Evolutionary conservation across 2,888 invertebrate species (phyloP), one percentile per base, ranked within the genome.

Genomic region (Andrena haemorrhoa): DNA sequence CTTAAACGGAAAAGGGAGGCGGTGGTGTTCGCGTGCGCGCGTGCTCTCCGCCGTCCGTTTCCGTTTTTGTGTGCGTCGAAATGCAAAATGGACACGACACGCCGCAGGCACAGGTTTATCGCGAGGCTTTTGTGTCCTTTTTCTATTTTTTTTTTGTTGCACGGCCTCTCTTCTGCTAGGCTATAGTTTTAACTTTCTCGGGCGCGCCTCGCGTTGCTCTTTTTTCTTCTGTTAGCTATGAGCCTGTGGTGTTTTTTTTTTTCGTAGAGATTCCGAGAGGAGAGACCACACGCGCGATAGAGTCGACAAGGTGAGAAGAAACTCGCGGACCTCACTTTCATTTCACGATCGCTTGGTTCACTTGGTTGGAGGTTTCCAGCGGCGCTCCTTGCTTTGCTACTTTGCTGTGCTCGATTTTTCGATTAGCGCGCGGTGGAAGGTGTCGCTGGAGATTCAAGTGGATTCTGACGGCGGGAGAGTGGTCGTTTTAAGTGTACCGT

Each of bases 21-120:
- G 75, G 66, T 26, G 26, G 51, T 53, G 49, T 41, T 33, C 51
- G 61, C 49, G 31, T 60, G 66, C 33, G 20, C 61, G 61, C 33
- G 12, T 49, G n/a, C 51, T 66, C 75, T 41, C 49, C 31, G 20
- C 23, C 69, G 65, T 61, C 69, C 86, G 86, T 83, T 76, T 83
- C 74, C 80, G 72, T 64, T 77, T 71, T 77, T 78, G 83, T 78
- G 81, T 75, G 76, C 80, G 84, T 79, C 86, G 74, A 82, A 86
- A 86, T 73, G 83, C 86, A 83, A 86, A 86, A 86, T 86, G 85
- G 83, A 86, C 86, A 85, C 76, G 76, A 79, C 82, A 84, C 63
- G 70, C 81, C 84, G 75, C 84, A 77, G 82, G 70, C 79, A 82
- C 78, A 84, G 85, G 83, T 83, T 86, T 86, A 86, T 86, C 84